Percentiles rank a stretch among this genome's conserved stretches.
These are phyloP conservation scores for Tauraco hartlaubi DNA, from an alignment of 2,797 vertebrate genomes.

Conservation along the genomic window DNA sequence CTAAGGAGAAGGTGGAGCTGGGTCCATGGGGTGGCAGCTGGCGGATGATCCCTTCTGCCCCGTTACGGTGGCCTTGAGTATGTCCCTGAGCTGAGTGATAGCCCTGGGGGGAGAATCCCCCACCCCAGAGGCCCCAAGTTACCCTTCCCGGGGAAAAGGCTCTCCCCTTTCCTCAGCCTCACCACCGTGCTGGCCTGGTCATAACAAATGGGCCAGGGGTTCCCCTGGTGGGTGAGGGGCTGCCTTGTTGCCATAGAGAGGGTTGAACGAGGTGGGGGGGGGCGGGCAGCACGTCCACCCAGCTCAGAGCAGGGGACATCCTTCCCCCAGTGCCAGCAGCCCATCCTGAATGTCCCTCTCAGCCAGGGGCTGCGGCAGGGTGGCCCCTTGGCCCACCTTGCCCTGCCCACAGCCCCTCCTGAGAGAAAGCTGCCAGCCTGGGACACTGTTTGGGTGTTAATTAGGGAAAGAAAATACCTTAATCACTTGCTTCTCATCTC, in stretches of 20 bases:
- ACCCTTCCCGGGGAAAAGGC: background rate
- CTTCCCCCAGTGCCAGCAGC: background rate
- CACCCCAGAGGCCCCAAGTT: background rate
- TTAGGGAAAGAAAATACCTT: slow-evolving; percentile 27
- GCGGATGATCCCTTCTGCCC: background rate
- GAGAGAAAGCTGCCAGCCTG: background rate
- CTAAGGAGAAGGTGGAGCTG: background rate
- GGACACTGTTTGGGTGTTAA: background rate
- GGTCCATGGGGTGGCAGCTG: background rate
- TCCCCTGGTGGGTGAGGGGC: rapidly evolving
- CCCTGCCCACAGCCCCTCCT: background rate
- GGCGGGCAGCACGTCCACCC: rapidly evolving
- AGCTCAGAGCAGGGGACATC: background rate
- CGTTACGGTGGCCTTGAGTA: no score
- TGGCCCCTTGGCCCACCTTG: background rate
- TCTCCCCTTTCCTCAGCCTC: background rate
- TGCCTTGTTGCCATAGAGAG: background rate
- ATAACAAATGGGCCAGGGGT: rapidly evolving
- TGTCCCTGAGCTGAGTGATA: background rate
- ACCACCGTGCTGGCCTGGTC: background rate
- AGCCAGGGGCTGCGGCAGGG: rapidly evolving
- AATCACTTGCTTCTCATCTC: rapidly evolving
- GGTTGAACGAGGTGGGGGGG: background rate
- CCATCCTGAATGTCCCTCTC: background rate
- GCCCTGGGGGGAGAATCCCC: no score